Conservation (phyloP, 1,140 invertebrate genomes). For the Drosophila lowei region DNA sequence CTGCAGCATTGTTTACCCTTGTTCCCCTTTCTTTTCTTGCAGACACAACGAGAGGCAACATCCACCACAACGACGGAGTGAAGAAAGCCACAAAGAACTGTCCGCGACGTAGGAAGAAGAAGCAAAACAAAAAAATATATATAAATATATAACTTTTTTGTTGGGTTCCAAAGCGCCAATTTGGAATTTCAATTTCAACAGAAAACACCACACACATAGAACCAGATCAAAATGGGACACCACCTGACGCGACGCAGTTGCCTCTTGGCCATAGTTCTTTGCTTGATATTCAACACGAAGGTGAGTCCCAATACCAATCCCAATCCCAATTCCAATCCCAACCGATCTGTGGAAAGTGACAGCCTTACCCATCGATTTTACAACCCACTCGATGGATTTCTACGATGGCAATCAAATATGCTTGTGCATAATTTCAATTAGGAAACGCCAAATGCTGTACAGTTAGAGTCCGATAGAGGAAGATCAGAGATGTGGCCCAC, state of each 20-base stretch:
- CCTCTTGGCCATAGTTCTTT: constrained; percentile 67
- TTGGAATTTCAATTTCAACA: constrained; percentile 48
- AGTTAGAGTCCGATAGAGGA: constrained; percentile 41
- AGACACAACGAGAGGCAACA: constrained; percentile 51
- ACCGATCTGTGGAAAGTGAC: constrained; percentile 45
- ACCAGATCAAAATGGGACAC: constrained; percentile 69
- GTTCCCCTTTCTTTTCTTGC: constrained; percentile 79
- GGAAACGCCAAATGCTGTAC: constrained; percentile 55
- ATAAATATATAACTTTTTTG: constrained; percentile 36
- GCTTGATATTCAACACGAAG: constrained; percentile 78
- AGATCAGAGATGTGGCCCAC: constrained; percentile 52
- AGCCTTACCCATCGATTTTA: not conserved
- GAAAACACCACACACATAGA: constrained; percentile 47
- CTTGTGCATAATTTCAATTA: constrained; percentile 45
- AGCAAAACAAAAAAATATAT: constrained; percentile 37
- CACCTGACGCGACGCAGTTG: constrained; percentile 65
- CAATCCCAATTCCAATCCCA: not conserved
- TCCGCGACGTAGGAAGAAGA: constrained; percentile 1
- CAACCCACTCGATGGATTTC: too few relatives aligned
- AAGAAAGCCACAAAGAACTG: constrained; percentile 7
- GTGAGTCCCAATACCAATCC: constrained; percentile 43
- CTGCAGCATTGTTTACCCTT: constrained; percentile 77
- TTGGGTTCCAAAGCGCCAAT: constrained; percentile 45
- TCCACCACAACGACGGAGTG: constrained; percentile 41
- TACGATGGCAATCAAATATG: constrained; percentile 32